Evolutionary conservation across 2,113 vertebrate genomes (phyloP).

Genomic region (Syrmaticus mikado): DNA sequence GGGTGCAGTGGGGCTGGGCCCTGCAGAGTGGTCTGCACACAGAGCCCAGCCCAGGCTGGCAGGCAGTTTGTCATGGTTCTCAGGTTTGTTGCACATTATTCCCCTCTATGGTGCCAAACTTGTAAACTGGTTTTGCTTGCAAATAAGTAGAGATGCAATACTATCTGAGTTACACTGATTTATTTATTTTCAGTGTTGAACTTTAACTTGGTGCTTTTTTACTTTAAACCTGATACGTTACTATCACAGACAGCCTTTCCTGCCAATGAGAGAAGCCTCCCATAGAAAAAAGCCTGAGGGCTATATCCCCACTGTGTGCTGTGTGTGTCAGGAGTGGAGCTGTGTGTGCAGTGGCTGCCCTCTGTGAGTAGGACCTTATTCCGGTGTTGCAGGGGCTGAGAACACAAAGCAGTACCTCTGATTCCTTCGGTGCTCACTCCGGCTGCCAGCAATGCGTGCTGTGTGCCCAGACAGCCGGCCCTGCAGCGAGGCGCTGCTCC

Average conservation of each 20-base stretch:
- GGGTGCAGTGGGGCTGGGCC: background rate
- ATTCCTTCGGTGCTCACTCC: background rate
- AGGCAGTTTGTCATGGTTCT: background rate
- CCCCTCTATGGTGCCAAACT: background rate
- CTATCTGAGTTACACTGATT: background rate
- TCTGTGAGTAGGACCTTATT: background rate
- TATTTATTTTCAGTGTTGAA: background rate
- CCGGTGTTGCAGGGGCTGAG: background rate
- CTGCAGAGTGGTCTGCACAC: background rate
- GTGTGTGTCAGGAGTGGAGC: too few species aligned
- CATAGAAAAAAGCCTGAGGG: background rate
- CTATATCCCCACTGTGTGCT: background rate
- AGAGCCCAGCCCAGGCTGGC: background rate
- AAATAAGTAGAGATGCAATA: background rate
- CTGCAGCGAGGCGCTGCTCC: background rate
- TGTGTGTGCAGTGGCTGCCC: background rate
- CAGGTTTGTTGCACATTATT: background rate
- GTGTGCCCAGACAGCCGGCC: too few species aligned
- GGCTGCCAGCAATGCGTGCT: too few species aligned
- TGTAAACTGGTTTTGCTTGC: background rate
- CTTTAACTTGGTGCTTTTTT: background rate
- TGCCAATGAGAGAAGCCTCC: background rate
- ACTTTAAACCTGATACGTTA: background rate
- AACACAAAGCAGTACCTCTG: too few species aligned
- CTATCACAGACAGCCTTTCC: background rate